phyloP scores from a whole-genome alignment of 2,888 invertebrate species.

The Leptopilina drosophilae region DNA sequence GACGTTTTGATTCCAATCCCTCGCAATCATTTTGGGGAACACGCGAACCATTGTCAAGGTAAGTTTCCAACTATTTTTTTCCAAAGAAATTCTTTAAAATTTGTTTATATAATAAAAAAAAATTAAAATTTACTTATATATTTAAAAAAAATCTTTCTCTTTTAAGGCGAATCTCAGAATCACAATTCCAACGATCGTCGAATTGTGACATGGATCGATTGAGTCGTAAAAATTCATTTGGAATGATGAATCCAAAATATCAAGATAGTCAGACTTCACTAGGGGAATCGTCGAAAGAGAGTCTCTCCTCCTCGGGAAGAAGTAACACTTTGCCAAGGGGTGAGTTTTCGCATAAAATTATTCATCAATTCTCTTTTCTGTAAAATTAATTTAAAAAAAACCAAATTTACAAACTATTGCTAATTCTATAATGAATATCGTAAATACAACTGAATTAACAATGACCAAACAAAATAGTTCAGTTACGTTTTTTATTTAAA shows the following conservation, averaged over 20 bases:
- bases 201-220: conserved; percentile 70
- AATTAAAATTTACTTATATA: no score
- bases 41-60: conserved; percentile 78
- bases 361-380: conserved; percentile 1
- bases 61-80: background rate
- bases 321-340: conserved; percentile 74
- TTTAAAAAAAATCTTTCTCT: background rate
- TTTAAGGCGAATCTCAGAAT: conserved; percentile 71
- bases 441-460: background rate
- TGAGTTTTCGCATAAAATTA: conserved; percentile 59
- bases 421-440: background rate
- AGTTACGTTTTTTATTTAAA: background rate
- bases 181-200: conserved; percentile 71
- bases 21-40: conserved; percentile 77
- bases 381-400: background rate
- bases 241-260: conserved; percentile 63
- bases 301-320: conserved; percentile 72
- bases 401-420: background rate
- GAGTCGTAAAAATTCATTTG: conserved; percentile 66
- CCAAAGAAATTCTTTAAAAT: background rate
- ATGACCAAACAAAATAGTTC: background rate
- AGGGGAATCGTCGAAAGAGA: conserved; percentile 67
- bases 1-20: conserved; percentile 74
- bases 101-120: no score
- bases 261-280: conserved; percentile 67